Evolutionary conservation across 2,888 invertebrate species (phyloP).

Genomic region (Calameuta filiformis): DNA sequence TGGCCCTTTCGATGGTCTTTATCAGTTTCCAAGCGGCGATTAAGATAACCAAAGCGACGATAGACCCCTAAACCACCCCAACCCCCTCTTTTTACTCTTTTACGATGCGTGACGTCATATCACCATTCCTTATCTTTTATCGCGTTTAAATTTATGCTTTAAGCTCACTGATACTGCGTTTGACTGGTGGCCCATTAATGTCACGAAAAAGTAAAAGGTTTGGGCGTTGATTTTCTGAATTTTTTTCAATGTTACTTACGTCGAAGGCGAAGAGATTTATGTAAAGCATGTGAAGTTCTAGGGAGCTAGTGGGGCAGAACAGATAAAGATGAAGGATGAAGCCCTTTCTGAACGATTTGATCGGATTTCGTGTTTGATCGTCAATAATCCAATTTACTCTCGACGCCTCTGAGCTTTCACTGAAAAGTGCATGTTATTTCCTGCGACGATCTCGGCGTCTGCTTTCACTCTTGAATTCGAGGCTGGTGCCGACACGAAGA

Average conservation of each 20-base stretch:
- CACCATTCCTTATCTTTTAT: neutral
- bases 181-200: neutral
- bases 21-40: neutral
- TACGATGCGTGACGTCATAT: neutral
- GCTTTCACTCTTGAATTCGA: neutral
- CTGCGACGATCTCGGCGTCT: neutral
- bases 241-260: neutral
- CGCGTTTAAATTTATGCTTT: neutral
- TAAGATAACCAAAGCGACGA: neutral
- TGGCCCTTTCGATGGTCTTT: neutral
- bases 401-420: conserved; percentile 35
- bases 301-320: conserved; percentile 11
- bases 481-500: neutral
- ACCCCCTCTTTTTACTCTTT: neutral
- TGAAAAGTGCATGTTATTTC: conserved; percentile 1
- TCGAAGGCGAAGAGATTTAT: neutral
- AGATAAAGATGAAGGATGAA: conserved; percentile 33
- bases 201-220: neutral
- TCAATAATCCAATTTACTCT: conserved; percentile 53
- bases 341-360: conserved; percentile 52
- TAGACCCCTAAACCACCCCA: neutral
- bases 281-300: conserved; percentile 11
- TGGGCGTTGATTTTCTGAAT: neutral
- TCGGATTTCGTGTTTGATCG: conserved; percentile 53
- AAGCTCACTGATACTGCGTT: neutral